Conservation (phyloP, 2,113 vertebrate species). For the Reinhardtius hippoglossoides region DNA sequence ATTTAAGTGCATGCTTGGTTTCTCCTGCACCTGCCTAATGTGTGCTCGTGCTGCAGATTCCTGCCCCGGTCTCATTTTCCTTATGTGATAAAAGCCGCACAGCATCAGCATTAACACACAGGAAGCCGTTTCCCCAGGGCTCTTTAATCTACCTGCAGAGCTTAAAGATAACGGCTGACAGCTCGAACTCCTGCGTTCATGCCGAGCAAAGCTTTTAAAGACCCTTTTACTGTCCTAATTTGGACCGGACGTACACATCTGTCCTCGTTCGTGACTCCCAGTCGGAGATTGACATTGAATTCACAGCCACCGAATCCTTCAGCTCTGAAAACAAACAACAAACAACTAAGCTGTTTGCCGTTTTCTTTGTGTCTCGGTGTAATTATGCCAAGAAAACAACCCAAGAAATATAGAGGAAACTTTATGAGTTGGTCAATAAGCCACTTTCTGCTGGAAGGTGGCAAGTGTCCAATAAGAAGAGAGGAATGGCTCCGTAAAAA, state of each 20-base stretch:
- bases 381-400: conserved; percentile 45
- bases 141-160: conserved; percentile 55
- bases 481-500: conserved; percentile 44
- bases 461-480: conserved; percentile 54
- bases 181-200: conserved; percentile 25
- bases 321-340: not conserved
- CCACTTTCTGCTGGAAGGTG: conserved; percentile 40
- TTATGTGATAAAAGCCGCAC: conserved; percentile 39
- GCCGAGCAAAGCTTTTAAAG: conserved; percentile 30
- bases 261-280: not conserved
- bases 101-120: conserved; percentile 47
- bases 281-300: conserved; percentile 1
- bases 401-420: conserved; percentile 26
- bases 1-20: conserved; percentile 47
- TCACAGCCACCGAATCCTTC: not conserved
- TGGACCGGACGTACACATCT: conserved; percentile 2
- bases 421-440: conserved; percentile 64
- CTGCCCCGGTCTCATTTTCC: conserved; percentile 33
- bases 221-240: conserved; percentile 32
- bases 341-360: conserved; percentile 7
- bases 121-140: conserved; percentile 30
- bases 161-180: conserved; percentile 47
- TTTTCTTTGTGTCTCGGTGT: conserved; percentile 33
- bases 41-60: conserved; percentile 23
- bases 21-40: conserved; percentile 41